Base-by-base conservation (phyloP, 2,888 invertebrate genomes). In the Epistrophe grossulariae region DNA sequence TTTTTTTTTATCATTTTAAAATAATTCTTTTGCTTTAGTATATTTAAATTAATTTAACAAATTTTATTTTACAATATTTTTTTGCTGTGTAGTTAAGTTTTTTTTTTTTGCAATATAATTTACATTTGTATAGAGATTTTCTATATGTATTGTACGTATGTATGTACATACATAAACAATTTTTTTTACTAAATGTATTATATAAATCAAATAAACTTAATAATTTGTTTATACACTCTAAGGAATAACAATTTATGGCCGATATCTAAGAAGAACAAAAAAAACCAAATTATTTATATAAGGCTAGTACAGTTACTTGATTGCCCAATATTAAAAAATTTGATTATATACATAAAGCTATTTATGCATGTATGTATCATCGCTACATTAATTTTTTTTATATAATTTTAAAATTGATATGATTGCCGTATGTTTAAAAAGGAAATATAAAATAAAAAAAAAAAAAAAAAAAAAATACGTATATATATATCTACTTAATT, bases 31-130 rank as follows among this genome's bases (percentile, higher is more conserved):
- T 84, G 68, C 28, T 60, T 62, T 19, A 24, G 2, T 31, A 59
- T 64, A 50, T 40, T 43, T 52, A 8, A 68, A 68, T 70, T 4
- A 70, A 57, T 70, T 73, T 76, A 76, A 84, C 84, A 73, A 74
- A 70, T 70, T 50, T 55, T 70, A 70, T 70, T 74, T 79, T 83
- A 83, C 73, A 79, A 71, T 68, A 24, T 13, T 52, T 64, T 43
- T 64, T 84, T 77, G 31, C 70, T 60, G 35, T 71, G 24, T 31
- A 48, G 64, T 45, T 10, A 17, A 19, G 40, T 19, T 62, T 11
- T 43, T n/a, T 8, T 24, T 17, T 48, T 45, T 19, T 52, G 28
- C 28, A 43, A 28, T 43, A 43, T 43, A 43, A 45, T 19, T 64
- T 64, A 59, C 57, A 66, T 55, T 72, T 68, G 15, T 77, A 72